These are phyloP conservation scores for Cyanoderma ruficeps DNA, from an alignment of 2,113 vertebrate genomes.

Conservation along the genomic window DNA sequence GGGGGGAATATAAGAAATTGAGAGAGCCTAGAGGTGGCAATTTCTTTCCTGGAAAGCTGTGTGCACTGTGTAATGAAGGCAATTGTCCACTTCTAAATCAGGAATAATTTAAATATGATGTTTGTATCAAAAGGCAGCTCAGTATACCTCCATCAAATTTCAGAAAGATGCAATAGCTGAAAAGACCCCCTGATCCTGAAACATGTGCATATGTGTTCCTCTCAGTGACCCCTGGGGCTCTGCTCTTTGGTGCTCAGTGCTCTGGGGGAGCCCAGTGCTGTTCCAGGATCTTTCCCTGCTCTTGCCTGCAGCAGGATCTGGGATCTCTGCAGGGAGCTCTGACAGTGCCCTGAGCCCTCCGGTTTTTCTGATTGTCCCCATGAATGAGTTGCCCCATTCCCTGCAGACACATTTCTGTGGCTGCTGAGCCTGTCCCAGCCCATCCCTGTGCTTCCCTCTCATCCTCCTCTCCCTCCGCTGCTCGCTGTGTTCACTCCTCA, in stretches of 20 bases:
- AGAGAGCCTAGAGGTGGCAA: not conserved
- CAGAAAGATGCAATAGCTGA: not conserved
- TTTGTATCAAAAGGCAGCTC: not conserved
- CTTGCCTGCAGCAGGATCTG: not conserved
- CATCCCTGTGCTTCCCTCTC: not conserved
- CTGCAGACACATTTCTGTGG: rapidly evolving
- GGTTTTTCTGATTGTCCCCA: rapidly evolving
- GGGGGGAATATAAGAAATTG: not conserved
- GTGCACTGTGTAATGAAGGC: not conserved
- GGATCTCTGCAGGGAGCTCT: not conserved
- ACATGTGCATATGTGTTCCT: rapidly evolving
- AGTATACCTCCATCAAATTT: not conserved
- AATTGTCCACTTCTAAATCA: not conserved
- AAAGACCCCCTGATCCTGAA: not conserved
- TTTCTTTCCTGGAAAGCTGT: not conserved
- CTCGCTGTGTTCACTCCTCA: not conserved
- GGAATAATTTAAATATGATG: not conserved
- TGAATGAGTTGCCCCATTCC: rapidly evolving
- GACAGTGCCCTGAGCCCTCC: not conserved
- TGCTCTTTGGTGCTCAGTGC: not conserved
- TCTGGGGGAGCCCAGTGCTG: not conserved
- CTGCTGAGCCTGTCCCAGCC: not conserved
- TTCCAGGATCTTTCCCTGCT: not conserved
- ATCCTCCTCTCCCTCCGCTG: not conserved
- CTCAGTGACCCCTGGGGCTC: not conserved